Conservation (phyloP, 2,113 vertebrate genomes). For the Desmodus rotundus region DNA sequence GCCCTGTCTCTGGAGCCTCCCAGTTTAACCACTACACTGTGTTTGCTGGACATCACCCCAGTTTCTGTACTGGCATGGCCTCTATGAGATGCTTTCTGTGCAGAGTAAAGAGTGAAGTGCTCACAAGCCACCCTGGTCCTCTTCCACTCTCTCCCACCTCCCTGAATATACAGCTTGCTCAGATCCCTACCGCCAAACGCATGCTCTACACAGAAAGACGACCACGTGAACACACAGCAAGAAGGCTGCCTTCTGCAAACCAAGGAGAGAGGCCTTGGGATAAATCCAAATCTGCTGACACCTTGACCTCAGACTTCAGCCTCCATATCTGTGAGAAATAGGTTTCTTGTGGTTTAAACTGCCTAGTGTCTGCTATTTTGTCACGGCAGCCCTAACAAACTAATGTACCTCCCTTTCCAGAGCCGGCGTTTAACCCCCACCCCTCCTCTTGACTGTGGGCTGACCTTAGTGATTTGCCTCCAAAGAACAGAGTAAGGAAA, state of each 20-base stretch:
- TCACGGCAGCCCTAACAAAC: background rate
- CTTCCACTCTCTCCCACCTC: background rate
- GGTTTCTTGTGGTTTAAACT: background rate
- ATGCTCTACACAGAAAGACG: background rate
- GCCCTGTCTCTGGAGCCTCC: background rate
- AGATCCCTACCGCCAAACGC: background rate
- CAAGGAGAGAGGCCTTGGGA: background rate
- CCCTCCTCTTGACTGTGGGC: background rate
- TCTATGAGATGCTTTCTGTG: background rate
- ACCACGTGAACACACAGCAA: background rate
- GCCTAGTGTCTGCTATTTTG: background rate
- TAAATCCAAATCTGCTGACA: background rate
- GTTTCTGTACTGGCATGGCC: background rate
- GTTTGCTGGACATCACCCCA: background rate
- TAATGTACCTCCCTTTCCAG: background rate
- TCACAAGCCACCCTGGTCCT: background rate
- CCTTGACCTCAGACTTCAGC: background rate
- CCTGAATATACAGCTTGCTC: background rate
- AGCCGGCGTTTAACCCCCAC: background rate
- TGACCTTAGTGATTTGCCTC: background rate
- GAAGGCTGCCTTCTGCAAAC: background rate
- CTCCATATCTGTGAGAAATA: background rate
- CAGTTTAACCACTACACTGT: background rate
- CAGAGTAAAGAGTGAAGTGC: background rate
- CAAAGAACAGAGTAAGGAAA: background rate